Base-by-base conservation (phyloP, 2,888 invertebrate genomes). In the Argyresthia goedartella region DNA sequence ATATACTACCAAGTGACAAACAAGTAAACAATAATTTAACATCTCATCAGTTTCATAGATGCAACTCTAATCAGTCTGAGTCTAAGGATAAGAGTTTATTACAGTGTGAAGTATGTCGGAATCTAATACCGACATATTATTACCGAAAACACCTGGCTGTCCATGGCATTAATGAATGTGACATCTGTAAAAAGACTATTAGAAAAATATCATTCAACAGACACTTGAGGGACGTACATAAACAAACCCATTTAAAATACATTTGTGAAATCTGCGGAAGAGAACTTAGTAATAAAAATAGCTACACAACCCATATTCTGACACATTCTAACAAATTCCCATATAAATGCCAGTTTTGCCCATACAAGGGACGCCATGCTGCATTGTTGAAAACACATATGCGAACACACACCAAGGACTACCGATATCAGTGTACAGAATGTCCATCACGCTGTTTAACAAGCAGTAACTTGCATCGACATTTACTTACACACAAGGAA, bases 211-310 rank as follows among this genome's bases (percentile, higher is more conserved):
- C 35, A 35, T 35, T 13, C 4, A 36, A 35, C 11, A 10, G 25
- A 33, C 46, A 46, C n/a, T n/a, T 46, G 33, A 33, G n/a, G 6
- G 9, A 8, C 10, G 46, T 46, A 11, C 46, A 46, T 46, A 46
- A 16, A 16, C 3, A 9, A 44, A 9, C 13, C 14, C 44, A 44
- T 9, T 44, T 15, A 14, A 44, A 48, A 14, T 76, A 71, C 63
- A 63, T 78, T 1, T 78, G 78, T 59, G 75, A 78, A 54, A 57
- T 77, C 0, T 78, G 78, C 55, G 78, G 78, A 1, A 78, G 75
- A 53, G 69, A 72, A 14, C 78, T 76, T 53, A 59, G 74, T 50
- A 57, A 72, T 25, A 57, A 72, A 52, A 73, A 75, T 59, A 70
- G 76, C 0, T 75, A 75, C 50, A 68, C 67, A 52, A 75, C 73